These are phyloP conservation scores for Mechanitis mazaeus DNA, from an alignment of 2,888 invertebrate species.

Conservation along the genomic window DNA sequence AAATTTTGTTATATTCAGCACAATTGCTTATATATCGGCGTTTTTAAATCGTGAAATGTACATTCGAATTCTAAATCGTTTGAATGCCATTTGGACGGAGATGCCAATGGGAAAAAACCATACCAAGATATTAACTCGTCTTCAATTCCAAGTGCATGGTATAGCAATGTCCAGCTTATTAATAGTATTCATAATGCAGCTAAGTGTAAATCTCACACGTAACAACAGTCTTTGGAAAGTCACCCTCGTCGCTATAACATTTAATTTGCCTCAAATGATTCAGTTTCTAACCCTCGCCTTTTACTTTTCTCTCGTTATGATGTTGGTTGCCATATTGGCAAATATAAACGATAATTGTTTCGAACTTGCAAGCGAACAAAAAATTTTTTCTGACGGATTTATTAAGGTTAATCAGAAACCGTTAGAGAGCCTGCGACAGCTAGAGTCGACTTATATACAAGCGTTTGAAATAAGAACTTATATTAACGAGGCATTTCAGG, in stretches of 20 bases:
- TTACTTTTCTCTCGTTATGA: slow-evolving; percentile 47
- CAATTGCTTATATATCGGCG: slow-evolving; percentile 43
- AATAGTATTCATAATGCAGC: slow-evolving; percentile 37
- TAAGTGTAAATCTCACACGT: slow-evolving; percentile 47
- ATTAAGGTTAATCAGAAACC: slow-evolving; percentile 35
- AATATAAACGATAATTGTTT: slow-evolving; percentile 42
- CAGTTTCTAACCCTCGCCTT: slow-evolving; percentile 49
- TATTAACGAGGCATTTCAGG: slow-evolving; percentile 53
- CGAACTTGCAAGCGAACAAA: slow-evolving; percentile 29
- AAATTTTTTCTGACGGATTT: slow-evolving; percentile 26
- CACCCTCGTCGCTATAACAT: slow-evolving; percentile 46
- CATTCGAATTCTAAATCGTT: slow-evolving; percentile 47
- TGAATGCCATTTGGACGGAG: slow-evolving; percentile 40
- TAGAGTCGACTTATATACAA: slow-evolving; percentile 48
- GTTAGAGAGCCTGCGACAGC: slow-evolving; percentile 39
- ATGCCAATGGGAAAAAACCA: slow-evolving; percentile 33
- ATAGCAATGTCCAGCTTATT: slow-evolving; percentile 34
- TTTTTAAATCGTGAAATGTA: slow-evolving; percentile 46
- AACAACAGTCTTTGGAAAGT: slow-evolving; percentile 51
- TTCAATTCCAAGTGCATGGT: slow-evolving; percentile 41
- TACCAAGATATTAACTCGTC: slow-evolving; percentile 33
- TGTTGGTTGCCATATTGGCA: slow-evolving; percentile 42
- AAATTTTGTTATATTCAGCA: slow-evolving; percentile 37
- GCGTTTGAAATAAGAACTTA: slow-evolving; percentile 45
- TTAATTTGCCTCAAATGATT: slow-evolving; percentile 51